Evolutionary conservation across 2,888 invertebrate species (phyloP).

Genomic region (Hirtodrosophila alboralis): DNA sequence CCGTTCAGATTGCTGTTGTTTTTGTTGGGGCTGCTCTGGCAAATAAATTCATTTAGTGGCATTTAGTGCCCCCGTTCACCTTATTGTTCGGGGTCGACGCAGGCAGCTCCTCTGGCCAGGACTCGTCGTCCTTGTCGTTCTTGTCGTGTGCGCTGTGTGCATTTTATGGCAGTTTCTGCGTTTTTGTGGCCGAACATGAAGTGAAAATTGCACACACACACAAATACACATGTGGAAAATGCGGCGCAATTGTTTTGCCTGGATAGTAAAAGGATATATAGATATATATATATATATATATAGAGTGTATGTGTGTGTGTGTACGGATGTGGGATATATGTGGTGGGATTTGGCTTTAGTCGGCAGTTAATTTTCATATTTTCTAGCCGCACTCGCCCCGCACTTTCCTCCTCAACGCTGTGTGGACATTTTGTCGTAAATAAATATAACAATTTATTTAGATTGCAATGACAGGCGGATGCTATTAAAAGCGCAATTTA

Average conservation of each 20-base stretch:
- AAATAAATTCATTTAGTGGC: slow-evolving; percentile 82
- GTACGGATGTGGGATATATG: slow-evolving; percentile 27
- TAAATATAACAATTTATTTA: slow-evolving; percentile 82
- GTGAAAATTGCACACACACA: slow-evolving; percentile 73
- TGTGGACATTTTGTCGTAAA: slow-evolving; percentile 77
- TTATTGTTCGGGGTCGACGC: slow-evolving; percentile 71
- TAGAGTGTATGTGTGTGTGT: slow-evolving; percentile 9
- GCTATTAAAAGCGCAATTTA: slow-evolving; percentile 78
- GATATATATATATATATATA: slow-evolving; percentile 7
- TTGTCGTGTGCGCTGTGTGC: slow-evolving; percentile 57
- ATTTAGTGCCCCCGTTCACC: slow-evolving; percentile 80
- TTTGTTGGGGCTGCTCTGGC: slow-evolving; percentile 42
- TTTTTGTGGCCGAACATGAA: slow-evolving; percentile 79
- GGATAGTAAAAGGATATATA: slow-evolving; percentile 13
- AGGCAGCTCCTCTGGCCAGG: slow-evolving; percentile 36
- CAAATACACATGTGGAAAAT: slow-evolving; percentile 51
- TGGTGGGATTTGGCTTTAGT: slow-evolving; percentile 75
- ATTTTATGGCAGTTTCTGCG: slow-evolving; percentile 79
- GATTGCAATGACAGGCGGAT: slow-evolving; percentile 81
- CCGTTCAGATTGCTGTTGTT: slow-evolving; percentile 63
- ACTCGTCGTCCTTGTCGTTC: slow-evolving; percentile 13
- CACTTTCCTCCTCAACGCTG: slow-evolving; percentile 5
- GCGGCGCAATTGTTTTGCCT: slow-evolving; percentile 73
- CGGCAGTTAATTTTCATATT: slow-evolving; percentile 81
- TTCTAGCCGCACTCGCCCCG: slow-evolving; percentile 65